A percentile compares a stretch with the other conserved stretches of the same genome.
Evolutionary conservation across 1,140 invertebrate genomes (phyloP).

Genomic region (Diabrotica virgifera): DNA sequence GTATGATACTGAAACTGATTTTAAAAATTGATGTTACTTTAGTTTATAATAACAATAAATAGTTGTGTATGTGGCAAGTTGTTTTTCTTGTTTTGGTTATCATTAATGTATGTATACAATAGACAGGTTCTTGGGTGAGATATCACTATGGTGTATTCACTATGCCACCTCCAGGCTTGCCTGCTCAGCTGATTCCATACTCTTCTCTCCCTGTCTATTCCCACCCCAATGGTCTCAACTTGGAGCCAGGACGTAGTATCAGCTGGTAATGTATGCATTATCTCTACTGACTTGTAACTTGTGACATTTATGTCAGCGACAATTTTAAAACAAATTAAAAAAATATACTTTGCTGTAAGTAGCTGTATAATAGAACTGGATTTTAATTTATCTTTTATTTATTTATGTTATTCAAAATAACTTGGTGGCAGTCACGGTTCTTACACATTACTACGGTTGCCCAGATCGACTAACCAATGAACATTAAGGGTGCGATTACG

Average conservation of each 20-base stretch:
- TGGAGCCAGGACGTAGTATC: background rate
- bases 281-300: background rate
- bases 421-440: no score
- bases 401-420: no score
- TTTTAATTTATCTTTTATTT: no score
- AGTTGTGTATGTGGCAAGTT: background rate
- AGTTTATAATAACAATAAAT: background rate
- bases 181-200: background rate
- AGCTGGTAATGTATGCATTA: background rate
- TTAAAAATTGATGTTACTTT: no score
- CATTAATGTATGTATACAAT: constrained; percentile 1
- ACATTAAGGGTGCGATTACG: no score
- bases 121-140: background rate
- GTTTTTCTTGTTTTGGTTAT: background rate
- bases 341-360: no score
- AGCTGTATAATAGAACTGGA: no score
- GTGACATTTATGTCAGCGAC: no score
- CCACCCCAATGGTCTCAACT: background rate
- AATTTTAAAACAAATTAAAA: no score
- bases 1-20: no score
- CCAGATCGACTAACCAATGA: no score
- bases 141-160: background rate
- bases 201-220: background rate
- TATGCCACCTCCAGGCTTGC: background rate
- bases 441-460: no score